Percentiles rank a stretch among this genome's conserved stretches.
phyloP scores from a whole-genome alignment of 2,113 vertebrate genomes.

The Progne subis region DNA sequence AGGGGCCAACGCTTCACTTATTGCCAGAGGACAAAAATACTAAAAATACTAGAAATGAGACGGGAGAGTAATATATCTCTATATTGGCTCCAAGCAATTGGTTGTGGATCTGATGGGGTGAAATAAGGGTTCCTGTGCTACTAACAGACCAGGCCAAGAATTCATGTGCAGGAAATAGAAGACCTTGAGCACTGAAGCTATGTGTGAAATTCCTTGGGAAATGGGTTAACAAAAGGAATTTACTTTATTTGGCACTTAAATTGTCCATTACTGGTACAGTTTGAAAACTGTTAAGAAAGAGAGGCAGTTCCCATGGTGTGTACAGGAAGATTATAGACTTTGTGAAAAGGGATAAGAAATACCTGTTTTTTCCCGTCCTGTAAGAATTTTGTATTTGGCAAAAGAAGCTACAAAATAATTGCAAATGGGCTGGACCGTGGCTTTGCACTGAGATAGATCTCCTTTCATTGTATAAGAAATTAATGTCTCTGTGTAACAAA shows the following conservation, averaged over 20 bases:
- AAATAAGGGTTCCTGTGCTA: background rate
- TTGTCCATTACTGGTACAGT: background rate
- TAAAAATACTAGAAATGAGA: background rate
- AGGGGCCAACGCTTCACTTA: background rate
- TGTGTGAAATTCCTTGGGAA: background rate
- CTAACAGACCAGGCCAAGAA: background rate
- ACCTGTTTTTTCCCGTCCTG: fast-evolving
- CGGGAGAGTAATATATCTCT: background rate
- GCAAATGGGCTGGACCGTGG: background rate
- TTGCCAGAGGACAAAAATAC: background rate
- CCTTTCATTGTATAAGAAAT: background rate
- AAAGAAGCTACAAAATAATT: background rate
- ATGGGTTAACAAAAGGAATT: background rate
- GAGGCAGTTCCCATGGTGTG: background rate
- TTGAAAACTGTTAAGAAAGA: background rate
- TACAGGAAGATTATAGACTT: background rate
- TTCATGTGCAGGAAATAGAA: background rate
- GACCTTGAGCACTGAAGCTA: background rate
- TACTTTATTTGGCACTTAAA: background rate
- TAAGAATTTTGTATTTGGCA: background rate
- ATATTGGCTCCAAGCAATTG: background rate
- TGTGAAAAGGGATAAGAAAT: background rate
- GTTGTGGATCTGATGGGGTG: background rate
- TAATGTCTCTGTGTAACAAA: background rate
- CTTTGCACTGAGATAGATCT: background rate